Evolutionary conservation across 1,140 invertebrate genomes (phyloP).

Genomic region (Linepithema humile): DNA sequence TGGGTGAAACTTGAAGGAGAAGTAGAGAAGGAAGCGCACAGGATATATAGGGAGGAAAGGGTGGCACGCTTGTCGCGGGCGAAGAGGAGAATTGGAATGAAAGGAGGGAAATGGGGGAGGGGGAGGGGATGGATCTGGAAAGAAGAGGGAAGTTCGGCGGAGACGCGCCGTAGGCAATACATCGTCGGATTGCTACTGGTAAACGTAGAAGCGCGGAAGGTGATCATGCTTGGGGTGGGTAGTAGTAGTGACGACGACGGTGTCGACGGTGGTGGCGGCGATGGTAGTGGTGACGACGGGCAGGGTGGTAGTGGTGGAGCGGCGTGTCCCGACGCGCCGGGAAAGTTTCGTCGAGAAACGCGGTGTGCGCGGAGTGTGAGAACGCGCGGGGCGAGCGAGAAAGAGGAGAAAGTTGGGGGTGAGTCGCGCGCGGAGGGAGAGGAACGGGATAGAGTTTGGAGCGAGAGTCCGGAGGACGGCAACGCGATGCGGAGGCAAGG

Average conservation of each 20-base stretch:
- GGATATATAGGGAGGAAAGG: slow-evolving; percentile 51
- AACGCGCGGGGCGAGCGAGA: slow-evolving; percentile 60
- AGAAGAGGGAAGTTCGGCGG: slow-evolving; percentile 62
- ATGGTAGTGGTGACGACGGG: slow-evolving; percentile 9
- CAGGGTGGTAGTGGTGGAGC: slow-evolving; percentile 51
- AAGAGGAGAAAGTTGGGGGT: slow-evolving; percentile 65
- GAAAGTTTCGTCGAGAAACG: slow-evolving; percentile 77
- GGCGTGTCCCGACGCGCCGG: slow-evolving; percentile 76
- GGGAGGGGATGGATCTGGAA: slow-evolving; percentile 55
- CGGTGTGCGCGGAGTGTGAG: slow-evolving; percentile 67
- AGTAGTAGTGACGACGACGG: slow-evolving; percentile 56
- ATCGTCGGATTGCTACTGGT: slow-evolving; percentile 57
- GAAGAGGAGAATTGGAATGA: slow-evolving; percentile 62
- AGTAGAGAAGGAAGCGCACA: slow-evolving; percentile 63
- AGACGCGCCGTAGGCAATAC: slow-evolving; percentile 50
- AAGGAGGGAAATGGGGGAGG: slow-evolving; percentile 59
- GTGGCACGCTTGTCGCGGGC: slow-evolving; percentile 34
- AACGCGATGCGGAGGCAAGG: slow-evolving; percentile 74
- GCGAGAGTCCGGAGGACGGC: slow-evolving; percentile 71
- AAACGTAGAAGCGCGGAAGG: slow-evolving; percentile 64
- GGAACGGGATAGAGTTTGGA: slow-evolving; percentile 67
- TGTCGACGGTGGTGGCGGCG: neutral
- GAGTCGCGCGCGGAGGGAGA: slow-evolving; percentile 42
- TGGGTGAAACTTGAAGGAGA: slow-evolving; percentile 74
- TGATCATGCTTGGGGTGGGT: slow-evolving; percentile 45